Conservation (phyloP, 2,888 invertebrate species). For the Mayetiola destructor region DNA sequence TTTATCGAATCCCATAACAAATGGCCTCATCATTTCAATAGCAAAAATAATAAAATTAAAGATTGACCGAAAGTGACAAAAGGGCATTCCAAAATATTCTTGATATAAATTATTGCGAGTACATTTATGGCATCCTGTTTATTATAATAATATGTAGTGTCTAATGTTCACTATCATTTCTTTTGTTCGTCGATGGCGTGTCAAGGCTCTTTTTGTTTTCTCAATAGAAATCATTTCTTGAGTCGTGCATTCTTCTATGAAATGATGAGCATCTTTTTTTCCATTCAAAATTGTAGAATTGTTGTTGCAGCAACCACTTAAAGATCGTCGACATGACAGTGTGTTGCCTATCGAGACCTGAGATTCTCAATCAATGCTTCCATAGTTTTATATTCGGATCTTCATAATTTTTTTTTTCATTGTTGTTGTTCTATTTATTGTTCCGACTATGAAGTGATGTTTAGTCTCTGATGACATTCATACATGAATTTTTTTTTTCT, state of each 20-base stretch:
- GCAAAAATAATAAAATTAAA: too few species aligned
- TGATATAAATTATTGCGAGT: constrained; percentile 7
- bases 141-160: neutral
- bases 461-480: too few species aligned
- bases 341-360: too few species aligned
- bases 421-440: too few species aligned
- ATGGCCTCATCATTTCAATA: too few species aligned
- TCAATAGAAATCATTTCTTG: neutral
- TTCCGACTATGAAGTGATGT: too few species aligned
- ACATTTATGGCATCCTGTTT: constrained; percentile 9
- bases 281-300: neutral
- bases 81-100: neutral
- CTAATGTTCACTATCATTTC: too few species aligned
- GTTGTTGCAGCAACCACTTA: neutral
- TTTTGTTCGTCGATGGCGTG: constrained; percentile 7
- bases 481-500: too few species aligned
- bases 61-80: neutral
- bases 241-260: neutral
- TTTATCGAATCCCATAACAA: too few species aligned
- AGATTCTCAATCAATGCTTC: too few species aligned
- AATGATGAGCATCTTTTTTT: neutral
- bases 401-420: too few species aligned
- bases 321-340: neutral
- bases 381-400: too few species aligned
- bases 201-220: neutral